These are phyloP conservation scores for Pterostichus madidus DNA, from an alignment of 2,888 invertebrate genomes.

Conservation along the genomic window DNA sequence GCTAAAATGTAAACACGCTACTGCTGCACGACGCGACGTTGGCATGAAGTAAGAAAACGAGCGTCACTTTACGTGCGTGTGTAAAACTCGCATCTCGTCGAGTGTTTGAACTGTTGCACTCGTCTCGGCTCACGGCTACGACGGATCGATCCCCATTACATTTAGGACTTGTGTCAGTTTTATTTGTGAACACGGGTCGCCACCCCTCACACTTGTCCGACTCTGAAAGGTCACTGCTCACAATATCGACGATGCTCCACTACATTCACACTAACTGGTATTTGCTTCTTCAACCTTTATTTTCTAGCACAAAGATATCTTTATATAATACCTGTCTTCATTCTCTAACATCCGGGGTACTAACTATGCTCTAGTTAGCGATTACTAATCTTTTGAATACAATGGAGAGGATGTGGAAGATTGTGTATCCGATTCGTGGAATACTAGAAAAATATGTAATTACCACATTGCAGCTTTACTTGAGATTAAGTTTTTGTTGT, in stretches of 20 bases:
- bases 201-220: constrained; percentile 37
- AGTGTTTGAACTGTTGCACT: constrained; percentile 57
- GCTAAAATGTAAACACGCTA: constrained; percentile 7
- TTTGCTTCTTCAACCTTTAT: constrained; percentile 26
- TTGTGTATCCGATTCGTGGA: too few species aligned
- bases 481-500: too few species aligned
- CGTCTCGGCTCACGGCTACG: background rate
- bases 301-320: constrained; percentile 13
- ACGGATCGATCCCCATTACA: constrained; percentile 61
- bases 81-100: constrained; percentile 10
- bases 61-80: constrained; percentile 18
- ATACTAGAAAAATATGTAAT: too few species aligned
- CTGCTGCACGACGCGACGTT: too few species aligned
- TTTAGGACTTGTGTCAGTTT: constrained; percentile 58
- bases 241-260: constrained; percentile 35
- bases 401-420: too few species aligned
- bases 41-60: background rate
- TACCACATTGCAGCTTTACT: too few species aligned
- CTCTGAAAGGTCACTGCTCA: constrained; percentile 43
- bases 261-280: constrained; percentile 33
- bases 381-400: too few species aligned
- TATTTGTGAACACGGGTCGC: constrained; percentile 50
- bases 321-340: background rate
- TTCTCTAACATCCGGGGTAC: background rate
- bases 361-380: background rate